A percentile compares a stretch with the other conserved stretches of the same genome.
Conservation (phyloP, 2,888 invertebrate genomes). For the Sthenelais limicola region DNA sequence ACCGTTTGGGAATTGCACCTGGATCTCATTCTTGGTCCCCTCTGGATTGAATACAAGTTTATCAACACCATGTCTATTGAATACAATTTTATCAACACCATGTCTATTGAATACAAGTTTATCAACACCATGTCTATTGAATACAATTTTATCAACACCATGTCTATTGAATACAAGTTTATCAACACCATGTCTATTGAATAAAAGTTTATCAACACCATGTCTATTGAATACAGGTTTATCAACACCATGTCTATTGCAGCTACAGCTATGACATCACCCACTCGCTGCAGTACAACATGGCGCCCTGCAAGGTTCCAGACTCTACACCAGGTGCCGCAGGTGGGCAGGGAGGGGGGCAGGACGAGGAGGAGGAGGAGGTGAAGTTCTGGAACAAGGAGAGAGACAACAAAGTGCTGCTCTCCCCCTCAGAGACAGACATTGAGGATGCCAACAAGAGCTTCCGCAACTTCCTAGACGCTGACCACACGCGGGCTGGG, state of each 20-base stretch:
- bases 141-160: too few relatives aligned
- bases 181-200: too few relatives aligned
- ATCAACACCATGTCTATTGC: slow-evolving; percentile 49
- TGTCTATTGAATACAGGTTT: too few relatives aligned
- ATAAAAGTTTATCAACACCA: too few relatives aligned
- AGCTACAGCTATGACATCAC: slow-evolving; percentile 96
- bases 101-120: too few relatives aligned
- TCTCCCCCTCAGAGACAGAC: slow-evolving; percentile 19
- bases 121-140: too few relatives aligned
- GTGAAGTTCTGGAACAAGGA: slow-evolving; percentile 32
- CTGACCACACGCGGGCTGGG: slow-evolving; percentile 4
- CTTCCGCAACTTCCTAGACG: slow-evolving; percentile 29
- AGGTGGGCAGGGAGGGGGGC: slow-evolving; percentile 16
- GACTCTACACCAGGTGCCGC: neutral
- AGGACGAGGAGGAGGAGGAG: slow-evolving; percentile 29
- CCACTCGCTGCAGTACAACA: slow-evolving; percentile 94
- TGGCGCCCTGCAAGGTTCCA: slow-evolving; percentile 75
- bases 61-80: too few relatives aligned
- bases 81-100: too few relatives aligned
- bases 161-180: too few relatives aligned
- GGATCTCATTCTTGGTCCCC: too few relatives aligned
- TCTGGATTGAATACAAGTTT: too few relatives aligned
- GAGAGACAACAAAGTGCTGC: slow-evolving; percentile 14
- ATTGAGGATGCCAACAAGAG: slow-evolving; percentile 37
- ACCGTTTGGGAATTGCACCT: too few relatives aligned